phyloP scores from a whole-genome alignment of 1,140 invertebrate species.

The Trichonephila clavata region DNA sequence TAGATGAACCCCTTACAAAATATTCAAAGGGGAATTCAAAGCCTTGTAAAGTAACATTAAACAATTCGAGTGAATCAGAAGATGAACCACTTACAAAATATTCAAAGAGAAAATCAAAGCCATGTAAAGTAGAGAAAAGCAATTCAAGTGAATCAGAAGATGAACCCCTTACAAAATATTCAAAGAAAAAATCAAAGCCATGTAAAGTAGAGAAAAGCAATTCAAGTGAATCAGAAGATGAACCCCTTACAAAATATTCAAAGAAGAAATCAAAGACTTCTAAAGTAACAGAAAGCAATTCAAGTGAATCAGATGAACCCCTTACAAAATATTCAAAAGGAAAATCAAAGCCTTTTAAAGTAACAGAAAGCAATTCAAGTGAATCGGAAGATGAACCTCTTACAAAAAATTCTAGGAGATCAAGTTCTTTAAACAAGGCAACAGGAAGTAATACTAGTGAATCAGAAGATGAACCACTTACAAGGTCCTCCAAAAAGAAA shows the following conservation, averaged over 20 bases:
- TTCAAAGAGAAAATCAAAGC: too few relatives aligned
- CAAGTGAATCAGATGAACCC: too few relatives aligned
- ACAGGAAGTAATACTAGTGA: neutral
- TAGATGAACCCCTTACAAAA: too few relatives aligned
- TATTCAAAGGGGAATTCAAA: too few relatives aligned
- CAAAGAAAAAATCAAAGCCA: neutral
- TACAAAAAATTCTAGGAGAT: neutral
- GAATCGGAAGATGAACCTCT: conserved; percentile 28
- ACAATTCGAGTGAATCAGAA: too few relatives aligned
- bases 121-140: too few relatives aligned
- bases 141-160: too few relatives aligned
- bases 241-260: neutral
- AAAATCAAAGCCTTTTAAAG: neutral
- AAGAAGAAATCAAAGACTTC: neutral
- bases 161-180: too few relatives aligned
- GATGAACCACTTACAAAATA: too few relatives aligned
- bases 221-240: neutral
- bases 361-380: neutral
- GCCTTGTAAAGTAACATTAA: too few relatives aligned
- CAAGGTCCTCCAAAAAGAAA: neutral
- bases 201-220: neutral
- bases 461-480: conserved; percentile 45
- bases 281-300: neutral
- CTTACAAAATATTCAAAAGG: too few relatives aligned
- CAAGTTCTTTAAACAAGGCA: neutral